phyloP scores from a whole-genome alignment of 2,113 vertebrate species.

The Oryctolagus cuniculus region mOryCun1.1 NC_091435.1:160029001-160029500 shows the following conservation, averaged over 20 bases:
- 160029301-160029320: constrained; percentile 92
- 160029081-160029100: neutral
- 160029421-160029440: constrained; percentile 78
- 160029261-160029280: constrained; percentile 92
- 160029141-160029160: constrained; percentile 89
- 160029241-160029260: constrained; percentile 94
- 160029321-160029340: constrained; percentile 89
- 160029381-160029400: constrained; percentile 87
- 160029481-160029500: constrained; percentile 70
- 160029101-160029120: constrained; percentile 62
- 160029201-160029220: constrained; percentile 91
- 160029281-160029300: constrained; percentile 91
- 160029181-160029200: constrained; percentile 91
- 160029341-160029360: constrained; percentile 91
- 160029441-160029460: constrained; percentile 87
- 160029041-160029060: neutral
- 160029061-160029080: neutral
- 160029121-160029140: constrained; percentile 84
- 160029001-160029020: neutral
- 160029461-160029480: constrained; percentile 55
- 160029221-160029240: constrained; percentile 93
- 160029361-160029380: constrained; percentile 90
- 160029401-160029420: constrained; percentile 81
- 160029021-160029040: neutral
- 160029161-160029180: constrained; percentile 88